Conservation (phyloP, 2,797 vertebrate species). For the Orestias chungarensis region DNA sequence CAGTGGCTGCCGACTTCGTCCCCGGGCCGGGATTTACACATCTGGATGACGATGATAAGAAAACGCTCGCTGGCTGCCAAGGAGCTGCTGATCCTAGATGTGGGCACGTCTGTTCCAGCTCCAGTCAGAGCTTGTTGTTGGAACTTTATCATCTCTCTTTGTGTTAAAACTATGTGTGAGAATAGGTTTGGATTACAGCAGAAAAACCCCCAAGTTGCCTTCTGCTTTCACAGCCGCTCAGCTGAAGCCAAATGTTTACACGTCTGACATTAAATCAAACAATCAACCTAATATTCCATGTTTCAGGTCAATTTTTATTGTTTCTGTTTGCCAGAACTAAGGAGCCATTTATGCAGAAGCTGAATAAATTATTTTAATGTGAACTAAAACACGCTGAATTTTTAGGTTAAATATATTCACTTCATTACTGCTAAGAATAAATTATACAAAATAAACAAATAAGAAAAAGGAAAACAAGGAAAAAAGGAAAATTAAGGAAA, state of each 20-base stretch:
- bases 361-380: background rate
- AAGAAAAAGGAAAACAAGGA: too few relatives aligned
- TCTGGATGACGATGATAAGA: conserved; percentile 62
- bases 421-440: too few relatives aligned
- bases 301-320: too few relatives aligned
- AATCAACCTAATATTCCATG: too few relatives aligned
- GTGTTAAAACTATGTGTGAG: conserved; percentile 23
- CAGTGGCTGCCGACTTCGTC: conserved; percentile 25
- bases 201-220: background rate
- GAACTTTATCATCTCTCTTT: conserved; percentile 35
- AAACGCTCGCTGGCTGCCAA: too few relatives aligned
- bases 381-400: background rate
- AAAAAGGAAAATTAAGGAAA: too few relatives aligned
- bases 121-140: conserved; percentile 56
- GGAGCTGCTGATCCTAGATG: conserved; percentile 54
- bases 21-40: conserved; percentile 38
- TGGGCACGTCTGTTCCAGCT: conserved; percentile 46
- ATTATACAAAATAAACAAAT: too few relatives aligned
- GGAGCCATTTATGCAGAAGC: background rate
- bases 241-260: too few relatives aligned
- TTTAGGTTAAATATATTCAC: too few relatives aligned
- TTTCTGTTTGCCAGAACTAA: too few relatives aligned
- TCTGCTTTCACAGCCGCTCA: too few relatives aligned
- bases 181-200: conserved; percentile 7
- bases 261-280: too few relatives aligned